Evolutionary conservation across 2,113 vertebrate species (phyloP).

Genomic region (Trachemys scripta): DNA sequence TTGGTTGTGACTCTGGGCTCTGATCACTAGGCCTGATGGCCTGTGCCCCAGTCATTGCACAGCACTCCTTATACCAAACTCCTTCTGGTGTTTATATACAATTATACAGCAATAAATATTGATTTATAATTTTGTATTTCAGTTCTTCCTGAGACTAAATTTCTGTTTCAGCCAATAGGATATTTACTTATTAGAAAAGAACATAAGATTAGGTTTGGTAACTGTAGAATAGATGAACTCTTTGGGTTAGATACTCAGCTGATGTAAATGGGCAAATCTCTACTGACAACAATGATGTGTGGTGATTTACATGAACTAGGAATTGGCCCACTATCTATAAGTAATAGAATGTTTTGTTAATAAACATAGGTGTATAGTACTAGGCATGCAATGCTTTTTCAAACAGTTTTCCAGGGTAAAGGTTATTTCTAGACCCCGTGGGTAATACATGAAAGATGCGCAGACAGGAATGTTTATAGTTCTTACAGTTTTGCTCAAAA

Average conservation of each 20-base stretch:
- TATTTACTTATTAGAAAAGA: neutral
- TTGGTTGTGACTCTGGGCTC: neutral
- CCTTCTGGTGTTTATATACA: neutral
- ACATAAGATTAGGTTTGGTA: neutral
- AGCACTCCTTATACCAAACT: neutral
- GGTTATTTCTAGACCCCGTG: neutral
- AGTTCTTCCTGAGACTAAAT: neutral
- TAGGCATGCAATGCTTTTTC: neutral
- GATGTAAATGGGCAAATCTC: fast-evolving
- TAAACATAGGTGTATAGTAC: neutral
- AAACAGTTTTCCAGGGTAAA: neutral
- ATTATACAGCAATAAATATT: fast-evolving
- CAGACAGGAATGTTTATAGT: neutral
- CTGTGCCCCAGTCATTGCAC: neutral
- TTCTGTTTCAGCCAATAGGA: neutral
- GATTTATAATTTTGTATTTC: neutral
- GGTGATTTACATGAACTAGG: neutral
- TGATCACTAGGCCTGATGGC: neutral
- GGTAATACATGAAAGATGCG: neutral
- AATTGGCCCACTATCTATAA: neutral
- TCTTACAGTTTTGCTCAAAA: neutral
- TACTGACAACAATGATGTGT: neutral
- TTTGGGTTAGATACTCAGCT: neutral
- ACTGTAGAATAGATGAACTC: neutral
- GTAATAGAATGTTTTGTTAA: neutral